Evolutionary conservation across 2,797 vertebrate species (phyloP), one percentile per base, ranked within the genome.

Genomic region (Otolemur crassicaudatus): DNA sequence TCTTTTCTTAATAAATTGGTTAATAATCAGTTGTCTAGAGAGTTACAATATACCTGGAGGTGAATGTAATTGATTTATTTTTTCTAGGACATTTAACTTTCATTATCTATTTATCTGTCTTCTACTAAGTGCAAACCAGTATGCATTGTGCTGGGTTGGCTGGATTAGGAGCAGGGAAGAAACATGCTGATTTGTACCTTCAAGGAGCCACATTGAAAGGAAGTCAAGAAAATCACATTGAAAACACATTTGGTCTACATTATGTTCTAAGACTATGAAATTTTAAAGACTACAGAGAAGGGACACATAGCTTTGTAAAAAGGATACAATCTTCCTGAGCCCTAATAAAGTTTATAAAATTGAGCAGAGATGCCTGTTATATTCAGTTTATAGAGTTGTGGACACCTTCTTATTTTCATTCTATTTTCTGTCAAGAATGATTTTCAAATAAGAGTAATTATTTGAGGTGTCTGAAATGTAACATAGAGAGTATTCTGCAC

Each of bases 61-160:
- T n/a, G n/a, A 90, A 94, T 82, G 5, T 76, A 60, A 83, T 27
- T 20, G 19, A 76, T 79, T 83, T 73, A 29, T 87, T 97, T 97
- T 43, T 87, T 58, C 27, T 40, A 37, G 34, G 34, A 5, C 14
- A 85, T 87, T 8, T 20, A 61, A 60, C 82, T 93, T 94, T 43
- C 34, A 72, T 79, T 85, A 40, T 6, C n/a, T 92, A 61, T 90
- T 76, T 76, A 10, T 83, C 92, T 12, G 5, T 73, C 60, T 75
- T 65, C 25, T 83, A 40, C 7, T 23, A 80, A 92, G n/a, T 69
- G 29, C 19, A 87, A 90, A 40, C 11, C 13, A 17, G 23, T 67
- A 8, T 4, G 8, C 40, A 58, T n/a, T 67, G 84, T 72, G 23
- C 34, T 95, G 53, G 27, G 22, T 80, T 31, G 7, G 25, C 2